Evolutionary conservation across 1,140 invertebrate species (phyloP).

Genomic region (Vanessa tameamea): DNA sequence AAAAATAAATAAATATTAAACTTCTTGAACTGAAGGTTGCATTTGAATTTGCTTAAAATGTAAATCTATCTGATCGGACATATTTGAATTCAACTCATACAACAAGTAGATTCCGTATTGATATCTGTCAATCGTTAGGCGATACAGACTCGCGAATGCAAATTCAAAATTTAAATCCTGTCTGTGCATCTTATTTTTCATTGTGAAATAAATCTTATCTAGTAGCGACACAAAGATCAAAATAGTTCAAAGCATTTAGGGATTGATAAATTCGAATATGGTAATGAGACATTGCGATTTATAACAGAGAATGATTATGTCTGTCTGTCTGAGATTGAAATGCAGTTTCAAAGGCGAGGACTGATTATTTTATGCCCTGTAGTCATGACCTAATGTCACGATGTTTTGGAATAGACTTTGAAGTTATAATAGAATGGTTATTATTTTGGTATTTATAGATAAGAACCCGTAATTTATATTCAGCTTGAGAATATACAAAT

Average conservation of each 20-base stretch:
- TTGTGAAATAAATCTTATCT: conserved; percentile 9
- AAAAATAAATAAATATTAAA: conserved; percentile 1
- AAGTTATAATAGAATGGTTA: neutral
- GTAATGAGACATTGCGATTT: conserved; percentile 57
- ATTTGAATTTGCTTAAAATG: conserved; percentile 8
- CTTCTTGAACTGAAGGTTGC: neutral
- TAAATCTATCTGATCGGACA: conserved; percentile 22
- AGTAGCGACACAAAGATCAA: conserved; percentile 1
- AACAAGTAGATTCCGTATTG: conserved; percentile 46
- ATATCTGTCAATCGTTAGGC: conserved; percentile 54
- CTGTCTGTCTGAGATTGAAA: conserved; percentile 50
- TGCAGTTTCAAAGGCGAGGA: conserved; percentile 42
- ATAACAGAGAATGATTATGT: conserved; percentile 59
- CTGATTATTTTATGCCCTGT: conserved; percentile 48
- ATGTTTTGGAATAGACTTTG: neutral
- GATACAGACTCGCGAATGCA: conserved; percentile 45
- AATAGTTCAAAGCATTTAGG: neutral
- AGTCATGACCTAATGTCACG: conserved; percentile 13
- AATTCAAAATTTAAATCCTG: conserved; percentile 39
- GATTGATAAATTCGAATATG: conserved; percentile 53
- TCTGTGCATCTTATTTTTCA: conserved; percentile 11
- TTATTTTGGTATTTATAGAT: neutral
- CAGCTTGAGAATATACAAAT: too few species aligned
- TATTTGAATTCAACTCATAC: conserved; percentile 29
- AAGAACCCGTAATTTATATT: neutral